Evolutionary conservation across 2,797 vertebrate genomes (phyloP).

Genomic region (Malacoctenus gilli): DNA sequence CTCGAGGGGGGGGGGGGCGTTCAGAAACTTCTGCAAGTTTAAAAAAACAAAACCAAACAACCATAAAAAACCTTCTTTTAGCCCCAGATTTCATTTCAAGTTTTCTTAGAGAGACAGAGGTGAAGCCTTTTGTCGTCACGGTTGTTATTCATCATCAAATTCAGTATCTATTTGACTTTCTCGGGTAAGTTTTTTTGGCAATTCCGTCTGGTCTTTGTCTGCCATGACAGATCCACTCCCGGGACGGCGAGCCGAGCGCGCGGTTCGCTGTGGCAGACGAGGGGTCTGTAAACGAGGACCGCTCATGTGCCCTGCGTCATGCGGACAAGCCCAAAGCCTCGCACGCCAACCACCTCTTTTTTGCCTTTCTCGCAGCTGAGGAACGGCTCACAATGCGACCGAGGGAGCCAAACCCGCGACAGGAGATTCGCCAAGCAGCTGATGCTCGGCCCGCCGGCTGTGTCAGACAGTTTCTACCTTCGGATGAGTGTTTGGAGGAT

Average conservation of each 20-base stretch:
- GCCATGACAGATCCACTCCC: slow-evolving; percentile 14
- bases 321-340: slow-evolving; percentile 7
- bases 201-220: slow-evolving; percentile 13
- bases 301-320: slow-evolving; percentile 24
- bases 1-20: background rate
- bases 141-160: slow-evolving; percentile 6
- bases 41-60: no score
- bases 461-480: slow-evolving; percentile 22
- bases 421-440: slow-evolving; percentile 32
- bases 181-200: slow-evolving; percentile 22
- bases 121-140: slow-evolving; percentile 17
- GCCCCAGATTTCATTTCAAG: background rate
- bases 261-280: background rate
- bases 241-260: slow-evolving; percentile 7
- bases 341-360: slow-evolving; percentile 7
- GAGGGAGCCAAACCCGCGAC: slow-evolving; percentile 14
- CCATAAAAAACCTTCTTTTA: background rate
- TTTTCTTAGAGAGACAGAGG: background rate
- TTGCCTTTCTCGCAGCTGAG: slow-evolving; percentile 27
- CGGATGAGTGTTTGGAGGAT: slow-evolving; percentile 18
- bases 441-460: slow-evolving; percentile 16
- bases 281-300: slow-evolving; percentile 31
- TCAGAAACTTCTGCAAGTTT: background rate
- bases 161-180: slow-evolving; percentile 8
- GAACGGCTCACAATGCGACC: slow-evolving; percentile 20